Conservation (phyloP, 2,797 vertebrate genomes). For the Falco peregrinus region DNA sequence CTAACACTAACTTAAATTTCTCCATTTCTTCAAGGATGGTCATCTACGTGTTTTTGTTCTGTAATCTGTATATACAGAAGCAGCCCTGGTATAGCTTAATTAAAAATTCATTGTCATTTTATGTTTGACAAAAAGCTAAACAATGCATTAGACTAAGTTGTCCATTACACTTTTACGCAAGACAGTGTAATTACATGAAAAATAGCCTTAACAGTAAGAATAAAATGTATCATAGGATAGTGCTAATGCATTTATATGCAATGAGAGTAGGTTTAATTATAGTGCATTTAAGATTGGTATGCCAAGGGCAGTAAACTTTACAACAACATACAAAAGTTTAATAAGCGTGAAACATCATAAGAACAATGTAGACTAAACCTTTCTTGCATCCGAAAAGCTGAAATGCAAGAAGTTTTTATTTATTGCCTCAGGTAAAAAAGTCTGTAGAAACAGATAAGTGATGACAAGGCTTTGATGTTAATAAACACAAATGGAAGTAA, state of each 20-base stretch:
- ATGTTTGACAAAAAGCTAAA: constrained; percentile 43
- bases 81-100: background rate
- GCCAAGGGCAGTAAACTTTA: constrained; percentile 72
- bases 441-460: constrained; percentile 77
- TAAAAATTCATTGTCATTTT: constrained; percentile 42
- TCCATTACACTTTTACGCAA: constrained; percentile 33
- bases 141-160: constrained; percentile 54
- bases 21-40: background rate
- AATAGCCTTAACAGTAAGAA: constrained; percentile 49
- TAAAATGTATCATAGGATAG: constrained; percentile 46
- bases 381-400: constrained; percentile 68
- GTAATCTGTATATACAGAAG: background rate
- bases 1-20: background rate
- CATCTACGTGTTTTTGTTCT: background rate
- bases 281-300: constrained; percentile 56
- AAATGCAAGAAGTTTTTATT: constrained; percentile 76
- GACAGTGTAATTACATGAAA: constrained; percentile 46
- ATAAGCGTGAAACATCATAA: constrained; percentile 71
- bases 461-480: constrained; percentile 85
- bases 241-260: constrained; percentile 56
- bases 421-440: constrained; percentile 76
- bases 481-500: constrained; percentile 83
- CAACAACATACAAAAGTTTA: constrained; percentile 66
- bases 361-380: constrained; percentile 70
- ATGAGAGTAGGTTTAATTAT: constrained; percentile 66